Evolutionary conservation across 2,113 vertebrate genomes (phyloP).

Genomic region (Etheostoma cragini): DNA sequence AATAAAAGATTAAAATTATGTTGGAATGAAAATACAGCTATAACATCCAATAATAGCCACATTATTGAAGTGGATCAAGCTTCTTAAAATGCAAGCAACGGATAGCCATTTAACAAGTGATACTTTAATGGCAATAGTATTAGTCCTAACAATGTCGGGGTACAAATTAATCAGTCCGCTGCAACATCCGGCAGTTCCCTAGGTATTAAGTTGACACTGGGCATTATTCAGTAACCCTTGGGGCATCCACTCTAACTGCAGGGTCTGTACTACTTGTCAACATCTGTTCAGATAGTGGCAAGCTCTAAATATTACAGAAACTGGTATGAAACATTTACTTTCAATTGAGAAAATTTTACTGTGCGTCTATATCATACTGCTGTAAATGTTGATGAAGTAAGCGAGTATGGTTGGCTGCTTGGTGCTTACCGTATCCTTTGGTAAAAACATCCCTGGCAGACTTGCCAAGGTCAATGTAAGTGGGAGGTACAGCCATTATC

Average conservation of each 20-base stretch:
- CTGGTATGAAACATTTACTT: background rate
- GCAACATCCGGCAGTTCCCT: background rate
- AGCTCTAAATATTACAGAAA: background rate
- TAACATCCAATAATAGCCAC: background rate
- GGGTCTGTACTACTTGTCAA: background rate
- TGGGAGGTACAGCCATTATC: slow-evolving; percentile 96
- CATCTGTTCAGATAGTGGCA: slow-evolving; percentile 1
- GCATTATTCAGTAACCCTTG: background rate
- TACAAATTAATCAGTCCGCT: slow-evolving; percentile 11
- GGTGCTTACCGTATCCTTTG: slow-evolving; percentile 93
- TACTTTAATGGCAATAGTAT: background rate
- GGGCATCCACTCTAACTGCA: background rate
- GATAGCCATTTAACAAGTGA: background rate
- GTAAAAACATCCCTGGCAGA: slow-evolving; percentile 96
- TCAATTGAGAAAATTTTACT: background rate
- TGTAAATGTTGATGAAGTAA: background rate
- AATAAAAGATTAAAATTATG: slow-evolving; percentile 16
- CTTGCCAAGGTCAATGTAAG: slow-evolving; percentile 95
- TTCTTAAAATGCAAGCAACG: background rate
- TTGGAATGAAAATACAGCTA: background rate
- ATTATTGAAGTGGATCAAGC: background rate
- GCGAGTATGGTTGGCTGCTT: background rate
- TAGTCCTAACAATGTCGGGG: background rate
- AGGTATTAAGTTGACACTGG: background rate
- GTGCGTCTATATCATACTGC: background rate